Base-by-base conservation (phyloP, 2,888 invertebrate species). In the Scotopteryx bipunctaria region DNA sequence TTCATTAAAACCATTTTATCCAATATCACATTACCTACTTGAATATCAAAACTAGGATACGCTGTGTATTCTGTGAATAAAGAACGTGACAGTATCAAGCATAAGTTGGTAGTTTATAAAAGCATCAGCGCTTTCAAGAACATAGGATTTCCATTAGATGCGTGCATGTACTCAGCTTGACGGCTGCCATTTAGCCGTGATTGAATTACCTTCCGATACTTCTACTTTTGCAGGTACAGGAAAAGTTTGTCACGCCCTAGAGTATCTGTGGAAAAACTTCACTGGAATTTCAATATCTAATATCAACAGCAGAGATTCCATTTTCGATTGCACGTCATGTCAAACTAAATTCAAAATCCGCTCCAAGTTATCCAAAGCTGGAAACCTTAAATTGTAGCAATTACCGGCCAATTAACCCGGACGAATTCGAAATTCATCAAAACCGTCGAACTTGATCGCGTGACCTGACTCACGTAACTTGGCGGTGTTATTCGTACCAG, bases 131-230 rank as follows among this genome's bases (percentile, higher is more conserved):
- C 65, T 23, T 32, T 23, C 66, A 64, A 67, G 73, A 75, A 86
- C 86, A 86, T 71, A 80, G 78, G 78, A 84, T 83, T 81, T 82
- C 86, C 88, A 88, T 86, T 87, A 86, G 81, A 73, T 75, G 67
- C 69, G 71, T 81, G 27, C 8, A 16, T 6, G 14, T 32, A 80
- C 79, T 82, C 78, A 75, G 68, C 72, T 78, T 79, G 83, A 83
- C 84, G 81, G 64, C 65, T 72, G 76, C 65, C 67, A 66, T 68
- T 67, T 64, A 71, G 71, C 71, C 78, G 74, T 78, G 83, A 86
- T 87, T 80, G 74, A 81, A 83, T 86, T 85, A 86, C 86, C 69
- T 73, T 41, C 37, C 31, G 48, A 45, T 21, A 37, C n/a, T 15
- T 29, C 36, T 2, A 42, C 9, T 32, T 38, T 16, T 23, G 21